A percentile compares a stretch with the other conserved stretches of the same genome.
Evolutionary conservation across 2,113 vertebrate species (phyloP).

Genomic region (Semnornis frantzii): DNA sequence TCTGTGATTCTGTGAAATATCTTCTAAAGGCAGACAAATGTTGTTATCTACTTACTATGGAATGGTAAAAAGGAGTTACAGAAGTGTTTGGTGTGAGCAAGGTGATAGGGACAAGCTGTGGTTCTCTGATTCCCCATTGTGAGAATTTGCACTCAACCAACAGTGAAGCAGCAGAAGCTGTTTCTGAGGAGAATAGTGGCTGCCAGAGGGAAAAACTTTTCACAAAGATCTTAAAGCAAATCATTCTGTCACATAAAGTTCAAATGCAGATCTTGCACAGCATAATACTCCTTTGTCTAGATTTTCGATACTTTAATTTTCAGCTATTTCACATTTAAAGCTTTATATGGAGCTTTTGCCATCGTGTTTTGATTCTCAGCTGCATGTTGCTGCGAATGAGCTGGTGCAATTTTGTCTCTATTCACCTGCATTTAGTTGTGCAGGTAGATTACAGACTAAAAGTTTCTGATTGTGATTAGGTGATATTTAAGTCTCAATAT

Average conservation of each 20-base stretch:
- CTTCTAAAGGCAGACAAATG: background rate
- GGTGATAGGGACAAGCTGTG: background rate
- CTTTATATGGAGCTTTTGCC: background rate
- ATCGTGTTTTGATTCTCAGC: background rate
- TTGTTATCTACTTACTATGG: background rate
- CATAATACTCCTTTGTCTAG: background rate
- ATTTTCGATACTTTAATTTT: slow-evolving; percentile 4
- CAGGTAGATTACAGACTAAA: background rate
- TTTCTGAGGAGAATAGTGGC: background rate
- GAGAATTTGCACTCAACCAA: background rate
- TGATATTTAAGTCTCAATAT: slow-evolving; percentile 9
- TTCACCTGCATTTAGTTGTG: background rate
- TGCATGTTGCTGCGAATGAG: background rate
- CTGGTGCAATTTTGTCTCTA: background rate
- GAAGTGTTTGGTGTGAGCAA: background rate
- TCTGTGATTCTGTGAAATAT: background rate
- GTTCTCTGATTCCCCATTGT: background rate
- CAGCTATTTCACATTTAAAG: background rate
- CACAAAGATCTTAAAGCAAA: background rate
- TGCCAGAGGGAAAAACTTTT: background rate
- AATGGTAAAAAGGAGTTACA: background rate
- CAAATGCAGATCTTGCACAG: background rate
- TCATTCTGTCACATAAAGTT: background rate
- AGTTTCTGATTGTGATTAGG: slow-evolving; percentile 48
- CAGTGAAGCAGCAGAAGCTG: background rate